Conservation (phyloP, 2,113 vertebrate genomes). For the Panthera uncia region DNA sequence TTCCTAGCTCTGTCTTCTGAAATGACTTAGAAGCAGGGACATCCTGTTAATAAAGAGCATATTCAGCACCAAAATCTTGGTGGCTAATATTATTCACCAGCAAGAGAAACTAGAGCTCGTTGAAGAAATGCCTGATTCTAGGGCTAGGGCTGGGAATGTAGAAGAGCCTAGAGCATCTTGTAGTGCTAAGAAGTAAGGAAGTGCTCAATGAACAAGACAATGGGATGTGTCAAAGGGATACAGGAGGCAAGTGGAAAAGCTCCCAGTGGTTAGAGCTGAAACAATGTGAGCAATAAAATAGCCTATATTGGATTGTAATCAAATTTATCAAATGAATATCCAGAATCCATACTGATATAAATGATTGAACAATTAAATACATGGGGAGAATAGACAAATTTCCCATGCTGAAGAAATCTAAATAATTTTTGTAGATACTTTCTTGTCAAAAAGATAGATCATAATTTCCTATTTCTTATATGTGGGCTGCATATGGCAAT, state of each 20-base stretch:
- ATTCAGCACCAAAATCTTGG: background rate
- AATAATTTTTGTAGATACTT: background rate
- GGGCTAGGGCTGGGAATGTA: too few relatives aligned
- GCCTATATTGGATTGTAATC: background rate
- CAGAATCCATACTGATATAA: background rate
- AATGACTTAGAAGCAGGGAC: background rate
- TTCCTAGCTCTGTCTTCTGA: background rate
- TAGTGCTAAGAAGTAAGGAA: background rate
- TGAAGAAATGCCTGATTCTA: background rate
- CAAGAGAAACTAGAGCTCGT: background rate
- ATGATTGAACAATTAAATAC: background rate
- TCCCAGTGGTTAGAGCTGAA: background rate
- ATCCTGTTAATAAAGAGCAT: background rate
- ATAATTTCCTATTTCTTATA: background rate
- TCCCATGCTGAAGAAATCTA: background rate
- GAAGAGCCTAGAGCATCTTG: background rate
- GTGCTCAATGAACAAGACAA: background rate
- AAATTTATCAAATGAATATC: background rate
- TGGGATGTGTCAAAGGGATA: background rate
- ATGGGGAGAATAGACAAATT: background rate
- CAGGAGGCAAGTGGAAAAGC: background rate
- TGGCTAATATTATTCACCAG: background rate
- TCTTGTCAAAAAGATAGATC: background rate
- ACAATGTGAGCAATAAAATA: background rate
- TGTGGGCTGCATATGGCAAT: background rate